These are phyloP conservation scores for Hemicentrotus pulcherrimus DNA, from an alignment of 35 echinoderm and acorn worm species.

Conservation along the genomic window DNA sequence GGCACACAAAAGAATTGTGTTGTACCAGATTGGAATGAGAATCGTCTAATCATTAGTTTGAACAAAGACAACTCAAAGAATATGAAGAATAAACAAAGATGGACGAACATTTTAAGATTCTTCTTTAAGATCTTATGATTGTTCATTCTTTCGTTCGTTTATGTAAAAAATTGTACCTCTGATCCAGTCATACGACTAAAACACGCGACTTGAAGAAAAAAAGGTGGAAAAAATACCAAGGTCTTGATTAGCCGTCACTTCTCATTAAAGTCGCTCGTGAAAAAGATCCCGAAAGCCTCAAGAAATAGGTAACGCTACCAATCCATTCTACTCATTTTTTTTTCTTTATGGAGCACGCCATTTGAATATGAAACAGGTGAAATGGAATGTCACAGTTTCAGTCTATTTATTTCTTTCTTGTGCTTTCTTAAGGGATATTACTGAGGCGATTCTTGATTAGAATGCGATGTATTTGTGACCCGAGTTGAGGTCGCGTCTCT, in stretches of 20 bases:
- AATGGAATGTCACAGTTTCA: slow-evolving; percentile 32
- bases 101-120: no score
- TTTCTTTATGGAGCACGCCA: not conserved
- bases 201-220: not conserved
- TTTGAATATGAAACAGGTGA: slow-evolving; percentile 31
- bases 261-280: not conserved
- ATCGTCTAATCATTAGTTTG: not conserved
- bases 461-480: slow-evolving; percentile 12
- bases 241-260: not conserved
- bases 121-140: not conserved
- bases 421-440: not conserved
- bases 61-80: not conserved
- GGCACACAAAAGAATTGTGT: not conserved
- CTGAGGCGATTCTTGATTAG: not conserved
- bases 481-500: not conserved
- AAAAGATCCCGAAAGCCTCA: not conserved
- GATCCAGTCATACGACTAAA: not conserved
- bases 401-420: not conserved
- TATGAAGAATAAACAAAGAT: not conserved
- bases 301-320: not conserved
- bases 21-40: not conserved
- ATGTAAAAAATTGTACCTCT: not conserved
- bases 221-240: not conserved
- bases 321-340: not conserved
- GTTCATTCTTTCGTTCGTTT: not conserved